Base-by-base conservation (phyloP, 1,140 invertebrate species). In the Macrostomum lignano region DNA sequence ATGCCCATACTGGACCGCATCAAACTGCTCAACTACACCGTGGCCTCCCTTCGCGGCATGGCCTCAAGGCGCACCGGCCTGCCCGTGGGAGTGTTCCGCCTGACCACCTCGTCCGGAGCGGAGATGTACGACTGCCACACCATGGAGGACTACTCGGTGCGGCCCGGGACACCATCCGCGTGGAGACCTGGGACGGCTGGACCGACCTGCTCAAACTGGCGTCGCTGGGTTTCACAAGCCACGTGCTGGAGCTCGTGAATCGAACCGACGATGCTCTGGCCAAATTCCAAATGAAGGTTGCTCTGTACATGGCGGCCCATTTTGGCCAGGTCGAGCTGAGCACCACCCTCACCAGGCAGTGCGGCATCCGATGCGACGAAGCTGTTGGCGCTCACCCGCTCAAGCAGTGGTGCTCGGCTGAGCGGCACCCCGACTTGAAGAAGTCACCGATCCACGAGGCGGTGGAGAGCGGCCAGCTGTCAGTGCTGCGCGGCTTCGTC, bases 111-210 rank as follows among this genome's bases (percentile, higher is more conserved):
- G 14, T 41, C 43, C 2, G 42, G 42, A 7, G 36, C 30, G 25
- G 54, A 55, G 36, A 40, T 57, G 40, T 57, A 41, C 30, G 54
- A 57, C 28, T 26, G 34, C 1, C 44, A 53, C 32, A 36, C 36
- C 5, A 38, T 55, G 11, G 47, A 49, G 28, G 44, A 46, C 30
- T 57, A 57, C 30, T 40, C 38, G 14, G 38, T 55, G 9, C 39
- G 47, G 20, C 37, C 1, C 48, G 51, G 11, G 37, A 46, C 23
- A 51, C 44, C 2, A 38, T 56, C 2, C 33, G 39, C n/a, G 36
- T 53, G 30, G 47, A 55, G 31, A 49, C 45, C 20, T 53, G 52
- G 51, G 52, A 56, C 34, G 53, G 53, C n/a, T 56, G 51, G 49
- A 52, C 46, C 21, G 51, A 56, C 30, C 48, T 55, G 26, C 41